These are phyloP conservation scores for Rhea pennata DNA, from an alignment of 2,113 vertebrate species.

Conservation along the genomic window DNA sequence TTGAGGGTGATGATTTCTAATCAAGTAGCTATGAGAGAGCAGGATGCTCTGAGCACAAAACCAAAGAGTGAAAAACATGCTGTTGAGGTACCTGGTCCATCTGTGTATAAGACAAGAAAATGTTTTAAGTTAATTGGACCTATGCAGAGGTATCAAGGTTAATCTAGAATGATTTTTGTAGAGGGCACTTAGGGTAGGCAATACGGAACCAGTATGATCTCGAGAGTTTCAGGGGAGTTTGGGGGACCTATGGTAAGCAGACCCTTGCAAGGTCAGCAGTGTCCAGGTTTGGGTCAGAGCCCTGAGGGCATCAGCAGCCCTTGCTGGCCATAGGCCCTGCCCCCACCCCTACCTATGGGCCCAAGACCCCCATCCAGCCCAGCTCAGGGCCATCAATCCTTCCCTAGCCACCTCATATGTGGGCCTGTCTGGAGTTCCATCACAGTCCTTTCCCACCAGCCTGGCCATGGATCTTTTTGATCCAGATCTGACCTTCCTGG, in stretches of 20 bases:
- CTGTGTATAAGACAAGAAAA: neutral
- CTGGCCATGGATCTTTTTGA: neutral
- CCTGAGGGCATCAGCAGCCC: neutral
- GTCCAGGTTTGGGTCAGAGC: neutral
- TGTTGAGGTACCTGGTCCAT: neutral
- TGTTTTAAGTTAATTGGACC: neutral
- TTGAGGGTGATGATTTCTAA: neutral
- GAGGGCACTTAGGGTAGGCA: neutral
- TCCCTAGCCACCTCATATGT: neutral
- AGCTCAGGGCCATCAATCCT: neutral
- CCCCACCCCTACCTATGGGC: neutral
- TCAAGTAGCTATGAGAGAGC: neutral
- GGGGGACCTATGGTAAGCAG: neutral
- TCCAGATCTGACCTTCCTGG: neutral
- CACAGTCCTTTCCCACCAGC: neutral
- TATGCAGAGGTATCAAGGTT: neutral
- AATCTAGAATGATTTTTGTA: neutral
- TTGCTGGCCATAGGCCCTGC: neutral
- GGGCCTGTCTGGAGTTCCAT: neutral
- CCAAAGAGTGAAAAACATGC: rapidly evolving
- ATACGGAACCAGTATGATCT: rapidly evolving
- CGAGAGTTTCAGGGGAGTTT: neutral
- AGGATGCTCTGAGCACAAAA: neutral
- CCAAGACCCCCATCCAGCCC: neutral
- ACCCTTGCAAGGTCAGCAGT: neutral